A percentile compares a stretch with the other conserved stretches of the same genome.
phyloP scores from a whole-genome alignment of 2,797 vertebrate genomes.

The Enteromius treurensis region DNA sequence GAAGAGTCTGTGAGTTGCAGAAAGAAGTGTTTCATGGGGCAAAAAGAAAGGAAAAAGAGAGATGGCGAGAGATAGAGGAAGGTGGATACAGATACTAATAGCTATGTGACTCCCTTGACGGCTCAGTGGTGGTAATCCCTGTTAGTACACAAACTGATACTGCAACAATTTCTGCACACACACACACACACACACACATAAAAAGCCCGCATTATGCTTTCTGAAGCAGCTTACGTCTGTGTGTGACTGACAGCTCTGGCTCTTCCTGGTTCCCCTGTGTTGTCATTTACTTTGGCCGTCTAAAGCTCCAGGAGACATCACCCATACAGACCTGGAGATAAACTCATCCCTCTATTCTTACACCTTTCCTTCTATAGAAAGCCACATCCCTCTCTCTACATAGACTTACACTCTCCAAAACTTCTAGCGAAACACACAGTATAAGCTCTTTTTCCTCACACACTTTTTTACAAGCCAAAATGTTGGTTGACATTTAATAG shows the following conservation, averaged over 20 bases:
- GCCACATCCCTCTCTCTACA: neutral
- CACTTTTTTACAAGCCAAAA: neutral
- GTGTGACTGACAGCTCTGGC: slow-evolving; percentile 37
- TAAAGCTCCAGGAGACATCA: slow-evolving; percentile 37
- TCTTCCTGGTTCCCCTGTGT: slow-evolving; percentile 46
- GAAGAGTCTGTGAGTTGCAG: slow-evolving; percentile 27
- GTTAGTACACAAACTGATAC: slow-evolving; percentile 50
- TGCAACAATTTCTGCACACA: slow-evolving; percentile 28
- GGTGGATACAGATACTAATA: slow-evolving; percentile 47
- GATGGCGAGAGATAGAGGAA: slow-evolving; percentile 16
- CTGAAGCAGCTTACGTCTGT: slow-evolving; percentile 22
- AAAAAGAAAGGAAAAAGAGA: slow-evolving; percentile 59
- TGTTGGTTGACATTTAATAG: neutral
- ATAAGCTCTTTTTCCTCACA: neutral
- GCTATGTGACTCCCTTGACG: slow-evolving; percentile 41
- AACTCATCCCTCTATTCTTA: slow-evolving; percentile 35
- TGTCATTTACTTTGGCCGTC: slow-evolving; percentile 49
- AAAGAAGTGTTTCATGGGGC: slow-evolving; percentile 52
- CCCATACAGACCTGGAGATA: slow-evolving; percentile 25
- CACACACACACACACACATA: slow-evolving; percentile 35
- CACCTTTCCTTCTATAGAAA: slow-evolving; percentile 14
- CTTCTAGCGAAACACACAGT: neutral
- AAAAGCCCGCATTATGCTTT: slow-evolving; percentile 18
- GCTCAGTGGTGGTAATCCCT: slow-evolving; percentile 53
- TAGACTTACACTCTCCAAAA: slow-evolving; percentile 9